Base-by-base conservation (phyloP, 2,888 invertebrate species). In the Aquatica leii region DNA sequence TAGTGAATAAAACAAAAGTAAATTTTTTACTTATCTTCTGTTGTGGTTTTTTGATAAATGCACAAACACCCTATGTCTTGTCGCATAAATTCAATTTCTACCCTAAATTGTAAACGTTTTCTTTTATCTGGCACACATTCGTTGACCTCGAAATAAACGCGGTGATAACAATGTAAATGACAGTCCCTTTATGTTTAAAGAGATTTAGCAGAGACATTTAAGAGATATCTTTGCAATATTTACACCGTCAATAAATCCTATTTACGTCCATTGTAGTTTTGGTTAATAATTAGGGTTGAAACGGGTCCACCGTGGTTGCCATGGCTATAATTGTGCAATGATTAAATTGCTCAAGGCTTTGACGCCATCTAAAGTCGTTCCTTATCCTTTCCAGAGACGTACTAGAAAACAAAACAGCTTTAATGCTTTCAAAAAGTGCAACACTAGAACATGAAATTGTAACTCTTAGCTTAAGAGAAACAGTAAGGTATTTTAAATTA, bases 281-380 rank as follows among this genome's bases (percentile, higher is more conserved):
- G 71, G 68, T 69, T 70, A 70, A 71, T 71, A 73, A 71, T 72
- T 70, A 66, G 68, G 66, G 69, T 69, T 66, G 67, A 66, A 67
- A 66, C 67, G 67, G 69, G 71, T 71, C 69, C 66, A 62, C 62
- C 66, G 66, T 64, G 66, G 67, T 67, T 68, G 73, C 67, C 67
- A 67, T 69, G 61, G 69, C 69, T 69, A 71, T 75, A 76, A 76
- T 77, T 76, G 75, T 71, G 68, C 73, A 73, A 75, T 75, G 76
- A 77, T 77, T 77, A 75, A 77, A 77, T 74, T 71, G 73, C 74
- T 75, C 68, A 65, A 69, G 64, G 69, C 68, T 67, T 59, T 55
- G 63, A 67, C 69, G 62, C 61, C 59, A 49, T 53, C 60, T 63
- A 56, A 52, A 51, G 60, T 62, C 63, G 57, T 62, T 65, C 69